phyloP scores from a whole-genome alignment of 2,888 invertebrate genomes.

The Perdita meconis region DNA sequence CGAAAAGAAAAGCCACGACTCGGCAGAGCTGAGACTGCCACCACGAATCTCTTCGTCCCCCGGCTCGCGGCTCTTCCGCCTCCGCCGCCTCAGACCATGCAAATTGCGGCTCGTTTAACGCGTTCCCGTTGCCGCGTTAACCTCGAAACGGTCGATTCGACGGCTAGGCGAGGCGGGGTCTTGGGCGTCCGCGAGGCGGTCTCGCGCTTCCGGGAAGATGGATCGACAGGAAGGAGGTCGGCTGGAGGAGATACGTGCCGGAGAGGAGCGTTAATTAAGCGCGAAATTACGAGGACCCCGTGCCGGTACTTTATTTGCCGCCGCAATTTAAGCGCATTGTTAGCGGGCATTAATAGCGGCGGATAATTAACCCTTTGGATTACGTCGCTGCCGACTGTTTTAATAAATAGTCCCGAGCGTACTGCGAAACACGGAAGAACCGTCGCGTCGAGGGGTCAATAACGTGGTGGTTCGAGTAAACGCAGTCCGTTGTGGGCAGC shows the following conservation, averaged over 20 bases:
- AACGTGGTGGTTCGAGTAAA: conserved; percentile 8
- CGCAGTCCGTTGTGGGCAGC: background rate
- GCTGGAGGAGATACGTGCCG: conserved; percentile 24
- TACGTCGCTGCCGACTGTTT: conserved; percentile 12
- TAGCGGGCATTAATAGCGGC: conserved; percentile 27
- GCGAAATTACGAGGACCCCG: conserved; percentile 35
- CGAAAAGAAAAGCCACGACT: conserved; percentile 42
- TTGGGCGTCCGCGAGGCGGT: conserved; percentile 5
- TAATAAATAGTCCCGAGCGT: conserved; percentile 1
- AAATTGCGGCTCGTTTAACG: conserved; percentile 28
- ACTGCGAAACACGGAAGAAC: background rate
- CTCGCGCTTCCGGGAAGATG: conserved; percentile 36
- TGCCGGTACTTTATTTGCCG: conserved; percentile 27
- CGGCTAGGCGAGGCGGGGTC: no score
- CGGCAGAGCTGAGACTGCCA: conserved; percentile 19
- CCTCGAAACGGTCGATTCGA: conserved; percentile 32
- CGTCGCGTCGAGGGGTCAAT: background rate
- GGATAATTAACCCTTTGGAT: conserved; percentile 38
- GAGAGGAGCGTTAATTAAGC: conserved; percentile 50
- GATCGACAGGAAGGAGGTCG: conserved; percentile 31
- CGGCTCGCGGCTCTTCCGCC: background rate
- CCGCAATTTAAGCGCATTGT: conserved; percentile 35
- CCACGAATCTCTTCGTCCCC: conserved; percentile 1
- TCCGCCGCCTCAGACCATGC: background rate
- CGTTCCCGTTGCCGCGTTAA: conserved; percentile 18